Evolutionary conservation across 2,888 invertebrate genomes (phyloP).

Genomic region (Cataglyphis albicans): DNA sequence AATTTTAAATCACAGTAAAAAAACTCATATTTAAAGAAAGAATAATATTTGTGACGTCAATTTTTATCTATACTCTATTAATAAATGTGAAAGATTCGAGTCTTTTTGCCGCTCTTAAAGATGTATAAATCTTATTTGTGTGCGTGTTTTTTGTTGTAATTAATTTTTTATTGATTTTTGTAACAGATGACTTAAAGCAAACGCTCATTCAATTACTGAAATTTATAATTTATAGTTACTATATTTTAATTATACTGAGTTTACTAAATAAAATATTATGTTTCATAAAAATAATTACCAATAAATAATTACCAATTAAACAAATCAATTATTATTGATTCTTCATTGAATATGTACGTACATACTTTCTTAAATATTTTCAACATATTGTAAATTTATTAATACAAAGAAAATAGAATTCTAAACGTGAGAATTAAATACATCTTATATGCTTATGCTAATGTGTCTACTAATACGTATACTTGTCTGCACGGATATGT

Average conservation of each 20-base stretch:
- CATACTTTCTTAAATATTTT: background rate
- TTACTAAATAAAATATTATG: background rate
- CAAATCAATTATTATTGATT: background rate
- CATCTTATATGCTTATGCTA: constrained; percentile 4
- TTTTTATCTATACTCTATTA: background rate
- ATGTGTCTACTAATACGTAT: background rate
- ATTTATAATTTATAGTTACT: background rate
- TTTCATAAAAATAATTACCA: background rate
- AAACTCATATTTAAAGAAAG: background rate
- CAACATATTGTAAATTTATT: background rate
- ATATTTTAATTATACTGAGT: background rate
- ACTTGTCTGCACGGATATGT: constrained; percentile 7
- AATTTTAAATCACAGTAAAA: background rate
- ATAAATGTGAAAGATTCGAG: background rate
- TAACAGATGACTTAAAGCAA: background rate
- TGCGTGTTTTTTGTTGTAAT: background rate
- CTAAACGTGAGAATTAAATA: constrained; percentile 1
- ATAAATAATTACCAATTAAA: constrained; percentile 7
- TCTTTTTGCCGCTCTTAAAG: background rate
- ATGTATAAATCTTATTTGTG: background rate
- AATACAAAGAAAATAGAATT: constrained; percentile 1
- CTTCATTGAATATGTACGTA: too few species aligned
- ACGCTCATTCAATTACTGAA: background rate
- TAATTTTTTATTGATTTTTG: background rate
- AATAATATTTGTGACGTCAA: background rate